Conservation (phyloP, 2,797 vertebrate genomes). For the Chaetophractus vellerosus region DNA sequence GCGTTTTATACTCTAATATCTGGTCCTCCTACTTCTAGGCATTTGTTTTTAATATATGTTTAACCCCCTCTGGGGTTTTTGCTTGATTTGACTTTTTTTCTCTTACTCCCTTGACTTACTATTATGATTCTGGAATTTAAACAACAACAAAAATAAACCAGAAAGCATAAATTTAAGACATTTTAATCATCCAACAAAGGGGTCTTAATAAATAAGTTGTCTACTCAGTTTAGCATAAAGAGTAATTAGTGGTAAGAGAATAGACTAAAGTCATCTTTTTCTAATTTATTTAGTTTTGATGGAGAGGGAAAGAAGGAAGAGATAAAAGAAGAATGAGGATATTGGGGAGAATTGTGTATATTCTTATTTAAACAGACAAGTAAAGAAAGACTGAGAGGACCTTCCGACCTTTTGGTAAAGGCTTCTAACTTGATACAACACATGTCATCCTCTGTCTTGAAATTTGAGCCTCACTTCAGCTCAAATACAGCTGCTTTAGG, state of each 20-base stretch:
- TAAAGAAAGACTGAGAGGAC: not conserved
- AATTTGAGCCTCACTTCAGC: slow-evolving; percentile 24
- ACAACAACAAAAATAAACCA: not conserved
- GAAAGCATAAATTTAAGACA: slow-evolving; percentile 16
- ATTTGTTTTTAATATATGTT: slow-evolving; percentile 23
- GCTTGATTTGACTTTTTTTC: not conserved
- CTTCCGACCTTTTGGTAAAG: slow-evolving; percentile 58
- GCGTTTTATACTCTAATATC: slow-evolving; percentile 11
- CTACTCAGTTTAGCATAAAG: slow-evolving; percentile 5
- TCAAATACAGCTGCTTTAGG: slow-evolving; percentile 53
- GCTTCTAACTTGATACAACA: slow-evolving; percentile 56
- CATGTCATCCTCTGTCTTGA: slow-evolving; percentile 3
- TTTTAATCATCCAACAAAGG: not conserved
- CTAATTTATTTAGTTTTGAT: slow-evolving; percentile 35
- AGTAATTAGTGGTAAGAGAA: not conserved
- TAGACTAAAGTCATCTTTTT: slow-evolving; percentile 44
- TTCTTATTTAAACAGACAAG: slow-evolving; percentile 72
- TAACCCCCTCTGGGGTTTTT: not conserved
- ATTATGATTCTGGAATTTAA: slow-evolving; percentile 11
- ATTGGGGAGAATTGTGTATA: not conserved
- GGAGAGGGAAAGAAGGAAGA: not conserved
- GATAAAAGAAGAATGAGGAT: not conserved
- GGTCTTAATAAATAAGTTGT: not conserved
- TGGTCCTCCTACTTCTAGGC: not conserved
- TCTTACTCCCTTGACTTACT: not conserved